Conservation (phyloP, 1,140 invertebrate genomes). For the Temnothorax curvispinosus region DNA sequence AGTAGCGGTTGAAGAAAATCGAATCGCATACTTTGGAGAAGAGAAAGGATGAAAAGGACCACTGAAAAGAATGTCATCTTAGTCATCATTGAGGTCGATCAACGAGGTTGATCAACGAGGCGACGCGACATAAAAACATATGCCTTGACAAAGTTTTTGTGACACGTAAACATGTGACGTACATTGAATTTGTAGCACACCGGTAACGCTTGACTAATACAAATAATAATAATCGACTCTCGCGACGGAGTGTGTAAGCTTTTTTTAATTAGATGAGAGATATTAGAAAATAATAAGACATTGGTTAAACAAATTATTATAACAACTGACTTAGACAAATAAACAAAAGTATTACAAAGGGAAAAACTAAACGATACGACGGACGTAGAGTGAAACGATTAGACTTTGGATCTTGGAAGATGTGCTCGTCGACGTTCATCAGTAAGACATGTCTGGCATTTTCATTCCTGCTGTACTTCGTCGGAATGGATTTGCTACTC, state of each 20-base stretch:
- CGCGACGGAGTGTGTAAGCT: too few relatives aligned
- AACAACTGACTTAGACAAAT: background rate
- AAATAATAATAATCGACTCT: background rate
- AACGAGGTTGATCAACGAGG: background rate
- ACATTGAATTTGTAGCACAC: background rate
- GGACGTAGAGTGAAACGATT: background rate
- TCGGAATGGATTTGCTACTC: conserved; percentile 87
- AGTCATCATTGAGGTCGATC: background rate
- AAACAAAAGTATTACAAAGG: background rate
- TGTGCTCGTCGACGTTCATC: conserved; percentile 42
- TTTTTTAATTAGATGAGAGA: background rate
- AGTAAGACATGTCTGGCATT: conserved; percentile 47
- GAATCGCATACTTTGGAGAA: background rate
- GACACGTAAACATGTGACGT: background rate
- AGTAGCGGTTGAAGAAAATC: background rate
- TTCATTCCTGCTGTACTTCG: conserved; percentile 86
- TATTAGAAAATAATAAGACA: background rate
- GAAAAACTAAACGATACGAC: background rate
- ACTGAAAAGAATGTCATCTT: background rate
- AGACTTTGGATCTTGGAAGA: background rate
- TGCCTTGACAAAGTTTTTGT: background rate
- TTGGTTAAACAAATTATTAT: background rate
- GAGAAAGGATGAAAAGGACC: conserved; percentile 2
- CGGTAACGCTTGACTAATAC: background rate
- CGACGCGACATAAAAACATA: background rate